Conservation (phyloP, 1,140 invertebrate genomes). For the Metaphire vulgaris region DNA sequence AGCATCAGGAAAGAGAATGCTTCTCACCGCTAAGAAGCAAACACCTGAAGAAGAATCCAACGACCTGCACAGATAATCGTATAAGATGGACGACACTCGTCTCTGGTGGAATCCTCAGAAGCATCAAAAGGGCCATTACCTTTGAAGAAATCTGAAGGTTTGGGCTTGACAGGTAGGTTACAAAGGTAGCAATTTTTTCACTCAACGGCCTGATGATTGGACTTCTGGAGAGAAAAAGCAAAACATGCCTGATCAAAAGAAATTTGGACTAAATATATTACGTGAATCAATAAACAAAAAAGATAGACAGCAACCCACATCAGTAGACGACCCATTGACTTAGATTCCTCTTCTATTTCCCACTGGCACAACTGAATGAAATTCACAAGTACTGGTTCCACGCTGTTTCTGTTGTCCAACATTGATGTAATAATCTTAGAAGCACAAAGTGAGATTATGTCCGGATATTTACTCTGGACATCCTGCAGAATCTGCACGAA, state of each 20-base stretch:
- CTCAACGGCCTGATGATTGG: not conserved
- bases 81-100: not conserved
- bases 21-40: too few relatives aligned
- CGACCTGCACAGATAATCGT: too few relatives aligned
- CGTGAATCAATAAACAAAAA: too few relatives aligned
- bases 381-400: conserved; percentile 35
- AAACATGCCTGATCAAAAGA: too few relatives aligned
- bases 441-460: not conserved
- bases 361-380: not conserved
- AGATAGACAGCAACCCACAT: not conserved
- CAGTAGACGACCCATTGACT: not conserved
- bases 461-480: not conserved
- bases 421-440: not conserved
- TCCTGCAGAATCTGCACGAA: conserved; percentile 10
- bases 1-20: too few relatives aligned
- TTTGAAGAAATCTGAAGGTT: not conserved
- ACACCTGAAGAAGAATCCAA: too few relatives aligned
- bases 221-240: too few relatives aligned
- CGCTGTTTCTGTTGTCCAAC: conserved; percentile 8
- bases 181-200: not conserved
- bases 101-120: not conserved
- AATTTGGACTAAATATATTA: too few relatives aligned
- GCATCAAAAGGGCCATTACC: not conserved
- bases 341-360: not conserved
- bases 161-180: not conserved